phyloP scores from a whole-genome alignment of 2,888 invertebrate genomes.

The Drosophila mercatorum region DNA sequence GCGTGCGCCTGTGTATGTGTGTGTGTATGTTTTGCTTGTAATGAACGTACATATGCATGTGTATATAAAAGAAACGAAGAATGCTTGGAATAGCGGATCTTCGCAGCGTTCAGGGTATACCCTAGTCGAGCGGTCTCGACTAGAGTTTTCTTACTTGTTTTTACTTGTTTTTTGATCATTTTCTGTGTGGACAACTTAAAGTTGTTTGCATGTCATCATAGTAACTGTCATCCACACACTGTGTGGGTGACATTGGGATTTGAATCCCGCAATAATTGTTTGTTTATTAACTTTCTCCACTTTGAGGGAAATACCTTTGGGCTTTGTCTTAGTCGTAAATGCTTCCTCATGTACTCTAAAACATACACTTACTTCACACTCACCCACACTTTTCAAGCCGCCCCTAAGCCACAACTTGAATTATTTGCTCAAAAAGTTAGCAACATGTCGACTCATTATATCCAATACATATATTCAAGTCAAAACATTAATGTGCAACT shows the following conservation, averaged over 20 bases:
- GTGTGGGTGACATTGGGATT: neutral
- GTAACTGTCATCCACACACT: neutral
- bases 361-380: neutral
- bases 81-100: too few species aligned
- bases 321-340: neutral
- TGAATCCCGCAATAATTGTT: neutral
- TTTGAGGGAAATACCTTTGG: neutral
- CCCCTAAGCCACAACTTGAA: constrained; percentile 2
- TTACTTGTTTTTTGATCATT: too few species aligned
- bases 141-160: too few species aligned
- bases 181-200: too few species aligned
- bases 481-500: constrained; percentile 44
- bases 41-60: too few species aligned
- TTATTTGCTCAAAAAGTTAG: constrained; percentile 13
- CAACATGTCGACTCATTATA: constrained; percentile 9
- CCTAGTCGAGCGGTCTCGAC: too few species aligned
- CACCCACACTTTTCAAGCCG: neutral
- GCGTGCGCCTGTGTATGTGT: too few species aligned
- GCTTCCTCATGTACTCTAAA: neutral
- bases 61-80: too few species aligned
- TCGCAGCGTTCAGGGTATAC: too few species aligned
- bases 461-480: constrained; percentile 28
- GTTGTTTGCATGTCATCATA: neutral
- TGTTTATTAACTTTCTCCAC: neutral
- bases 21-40: too few species aligned